Evolutionary conservation across 2,797 vertebrate genomes (phyloP), one percentile per base, ranked within the genome.

Genomic region (Mus caroli): DNA sequence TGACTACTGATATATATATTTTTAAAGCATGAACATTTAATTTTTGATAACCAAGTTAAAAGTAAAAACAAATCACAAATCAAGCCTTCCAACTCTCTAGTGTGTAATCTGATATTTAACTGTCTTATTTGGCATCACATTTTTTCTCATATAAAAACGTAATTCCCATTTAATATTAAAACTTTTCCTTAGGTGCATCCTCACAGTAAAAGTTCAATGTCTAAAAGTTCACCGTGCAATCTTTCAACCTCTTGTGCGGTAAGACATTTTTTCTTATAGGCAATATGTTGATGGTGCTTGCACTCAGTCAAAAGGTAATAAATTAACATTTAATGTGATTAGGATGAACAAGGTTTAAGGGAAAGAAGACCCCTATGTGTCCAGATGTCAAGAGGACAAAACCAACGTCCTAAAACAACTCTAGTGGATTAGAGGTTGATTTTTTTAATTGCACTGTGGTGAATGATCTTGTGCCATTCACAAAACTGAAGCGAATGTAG

Each of bases 391-490:
- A 43, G 56, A 88, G n/a, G 69, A 83, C 92, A 37, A 69, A 87
- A 94, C 37, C 5, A 69, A 37, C 20, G 6, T 92, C 8, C 86
- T n/a, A 69, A 22, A 88, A 46, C 54, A 92, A 83, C 15, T 3
- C 0, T 3, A 69, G 37, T 91, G 64, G 94, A 75, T 87, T 89
- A 94, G 92, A 95, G n/a, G 64, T 69, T 73, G 69, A 31, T 94
- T 94, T n/a, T 76, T 92, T 88, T 62, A 24, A 88, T 91, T 28
- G 54, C 87, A n/a, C 26, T n/a, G 73, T 4, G 76, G 60, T 94
- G 88, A 90, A 94, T 52, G 91, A 92, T 84, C 58, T 75, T 96
- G 95, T 91, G 15, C 64, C 79, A 95, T 94, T 95, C 89, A 92
- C 34, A 94, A 93, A 95, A 89, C 94, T 94, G 86, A 73, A 96